phyloP scores from a whole-genome alignment of 2,113 vertebrate species.

The Hippoglossus stenolepis region DNA sequence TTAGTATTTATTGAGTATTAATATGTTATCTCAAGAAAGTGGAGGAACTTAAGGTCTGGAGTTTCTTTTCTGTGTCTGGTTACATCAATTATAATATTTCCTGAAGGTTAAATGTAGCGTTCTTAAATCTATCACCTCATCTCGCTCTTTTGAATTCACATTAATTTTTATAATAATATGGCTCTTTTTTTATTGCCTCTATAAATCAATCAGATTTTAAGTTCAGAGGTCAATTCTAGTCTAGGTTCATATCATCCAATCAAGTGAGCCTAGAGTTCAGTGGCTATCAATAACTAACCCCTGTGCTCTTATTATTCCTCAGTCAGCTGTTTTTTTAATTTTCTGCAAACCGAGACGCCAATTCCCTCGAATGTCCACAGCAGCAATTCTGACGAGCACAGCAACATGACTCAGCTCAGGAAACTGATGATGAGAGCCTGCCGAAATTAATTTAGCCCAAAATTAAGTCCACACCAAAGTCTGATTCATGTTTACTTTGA shows the following conservation, averaged over 20 bases:
- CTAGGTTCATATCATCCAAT: background rate
- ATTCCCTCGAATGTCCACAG: constrained; percentile 18
- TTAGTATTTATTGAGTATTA: no score
- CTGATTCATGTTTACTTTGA: constrained; percentile 59
- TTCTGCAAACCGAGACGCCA: constrained; percentile 15
- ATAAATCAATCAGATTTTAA: background rate
- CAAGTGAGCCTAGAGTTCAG: no score
- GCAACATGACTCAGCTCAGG: background rate
- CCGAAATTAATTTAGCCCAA: constrained; percentile 49
- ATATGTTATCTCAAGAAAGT: no score
- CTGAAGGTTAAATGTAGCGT: background rate
- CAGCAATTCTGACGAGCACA: background rate
- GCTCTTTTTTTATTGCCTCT: background rate
- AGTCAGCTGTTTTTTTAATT: constrained; percentile 46
- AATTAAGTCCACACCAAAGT: constrained; percentile 49
- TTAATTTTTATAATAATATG: background rate
- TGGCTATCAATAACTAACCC: constrained; percentile 32
- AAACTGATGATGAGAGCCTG: background rate
- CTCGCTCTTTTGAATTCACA: background rate
- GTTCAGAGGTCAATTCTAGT: constrained; percentile 4
- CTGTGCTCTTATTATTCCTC: constrained; percentile 8
- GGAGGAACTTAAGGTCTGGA: no score
- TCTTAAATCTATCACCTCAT: background rate
- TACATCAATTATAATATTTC: background rate
- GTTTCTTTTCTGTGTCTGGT: no score